phyloP scores from a whole-genome alignment of 2,797 vertebrate species.

The Nannoperca obscura region DNA sequence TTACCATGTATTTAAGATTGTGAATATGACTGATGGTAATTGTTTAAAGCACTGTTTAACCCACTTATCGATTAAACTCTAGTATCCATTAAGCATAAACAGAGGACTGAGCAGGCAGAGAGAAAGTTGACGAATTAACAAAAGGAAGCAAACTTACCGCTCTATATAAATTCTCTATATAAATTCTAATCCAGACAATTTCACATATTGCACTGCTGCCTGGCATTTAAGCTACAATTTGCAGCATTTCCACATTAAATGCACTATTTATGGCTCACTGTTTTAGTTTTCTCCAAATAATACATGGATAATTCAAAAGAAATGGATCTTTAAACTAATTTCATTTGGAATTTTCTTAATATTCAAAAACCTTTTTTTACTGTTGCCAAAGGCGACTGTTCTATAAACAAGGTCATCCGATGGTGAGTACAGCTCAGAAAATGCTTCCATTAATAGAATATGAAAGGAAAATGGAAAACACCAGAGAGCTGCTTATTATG shows the following conservation, averaged over 20 bases:
- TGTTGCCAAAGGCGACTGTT: not conserved
- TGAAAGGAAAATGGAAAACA: not conserved
- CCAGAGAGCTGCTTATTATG: not conserved
- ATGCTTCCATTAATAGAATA: not conserved
- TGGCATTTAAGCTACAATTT: conserved; percentile 39
- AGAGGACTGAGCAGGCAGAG: conserved; percentile 6
- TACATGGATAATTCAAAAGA: not conserved
- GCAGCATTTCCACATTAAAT: conserved; percentile 35
- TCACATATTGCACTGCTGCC: conserved; percentile 26
- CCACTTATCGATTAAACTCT: not conserved
- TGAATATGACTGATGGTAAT: not conserved
- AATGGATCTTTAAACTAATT: not conserved
- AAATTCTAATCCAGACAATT: conserved; percentile 45
- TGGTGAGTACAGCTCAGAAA: not conserved
- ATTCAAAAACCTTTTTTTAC: not conserved
- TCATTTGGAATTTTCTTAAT: not conserved
- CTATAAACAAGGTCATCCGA: not conserved
- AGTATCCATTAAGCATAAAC: not conserved
- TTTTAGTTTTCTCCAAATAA: not conserved
- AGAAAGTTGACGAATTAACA: conserved; percentile 28
- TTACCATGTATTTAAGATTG: not conserved
- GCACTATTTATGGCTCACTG: conserved; percentile 22
- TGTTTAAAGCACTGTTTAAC: not conserved
- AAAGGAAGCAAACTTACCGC: conserved; percentile 25
- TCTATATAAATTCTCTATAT: no score